These are phyloP conservation scores for Latrodectus elegans DNA, from an alignment of 2,888 invertebrate genomes.

Conservation along the genomic window DNA sequence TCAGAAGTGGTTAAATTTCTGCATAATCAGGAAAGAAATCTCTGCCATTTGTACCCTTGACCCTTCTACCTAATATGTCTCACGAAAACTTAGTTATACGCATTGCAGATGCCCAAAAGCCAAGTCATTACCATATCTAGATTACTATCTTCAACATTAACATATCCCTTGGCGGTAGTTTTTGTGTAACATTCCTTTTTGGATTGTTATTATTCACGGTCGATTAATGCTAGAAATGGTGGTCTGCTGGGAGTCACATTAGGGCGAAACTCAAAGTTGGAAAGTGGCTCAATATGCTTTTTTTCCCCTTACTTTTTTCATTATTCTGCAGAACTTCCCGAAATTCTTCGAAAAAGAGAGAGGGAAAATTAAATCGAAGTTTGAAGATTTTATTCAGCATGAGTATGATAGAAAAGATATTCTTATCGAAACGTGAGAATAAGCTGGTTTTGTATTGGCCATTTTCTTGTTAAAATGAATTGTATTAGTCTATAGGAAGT, in stretches of 20 bases:
- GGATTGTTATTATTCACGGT: constrained; percentile 60
- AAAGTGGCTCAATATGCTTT: not conserved
- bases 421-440: no score
- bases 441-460: no score
- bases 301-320: no score
- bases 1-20: no score
- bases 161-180: constrained; percentile 57
- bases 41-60: not conserved
- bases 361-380: no score
- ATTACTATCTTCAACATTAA: constrained; percentile 54
- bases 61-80: not conserved
- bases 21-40: not conserved
- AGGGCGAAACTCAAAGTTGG: not conserved
- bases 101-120: constrained; percentile 57
- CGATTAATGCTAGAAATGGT: constrained; percentile 44
- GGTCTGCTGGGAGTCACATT: not conserved
- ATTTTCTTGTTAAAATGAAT: no score
- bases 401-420: no score
- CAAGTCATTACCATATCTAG: constrained; percentile 58
- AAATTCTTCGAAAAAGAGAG: no score
- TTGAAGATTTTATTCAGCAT: no score
- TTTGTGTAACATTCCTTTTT: constrained; percentile 47
- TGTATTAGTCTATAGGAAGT: no score
- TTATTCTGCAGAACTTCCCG: no score
- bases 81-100: constrained; percentile 27